Percentiles rank a stretch among this genome's conserved stretches.
phyloP scores from a whole-genome alignment of 1,140 invertebrate species.

The Temnothorax longispinosus region DNA sequence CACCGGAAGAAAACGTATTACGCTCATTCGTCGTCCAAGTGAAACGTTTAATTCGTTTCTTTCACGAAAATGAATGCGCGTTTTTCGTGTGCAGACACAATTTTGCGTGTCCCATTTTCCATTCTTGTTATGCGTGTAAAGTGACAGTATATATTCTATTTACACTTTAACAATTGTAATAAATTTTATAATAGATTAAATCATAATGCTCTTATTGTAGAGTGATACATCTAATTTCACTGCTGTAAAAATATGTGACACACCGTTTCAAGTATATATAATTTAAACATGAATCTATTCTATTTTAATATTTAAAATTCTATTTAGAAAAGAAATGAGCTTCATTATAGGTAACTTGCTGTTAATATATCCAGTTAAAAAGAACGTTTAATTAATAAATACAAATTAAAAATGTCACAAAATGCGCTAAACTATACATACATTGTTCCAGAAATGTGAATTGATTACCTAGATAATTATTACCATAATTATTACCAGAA shows the following conservation, averaged over 20 bases:
- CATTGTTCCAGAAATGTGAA: too few species aligned
- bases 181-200: not conserved
- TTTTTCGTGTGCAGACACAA: not conserved
- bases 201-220: not conserved
- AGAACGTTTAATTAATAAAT: not conserved
- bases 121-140: not conserved
- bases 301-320: not conserved
- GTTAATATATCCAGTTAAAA: not conserved
- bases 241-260: not conserved
- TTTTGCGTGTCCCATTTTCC: not conserved
- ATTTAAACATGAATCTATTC: not conserved
- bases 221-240: not conserved
- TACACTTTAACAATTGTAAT: not conserved
- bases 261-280: not conserved
- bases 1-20: slow-evolving; percentile 48
- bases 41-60: slow-evolving; percentile 42
- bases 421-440: not conserved
- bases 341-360: not conserved
- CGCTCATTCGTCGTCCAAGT: slow-evolving; percentile 24
- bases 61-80: slow-evolving; percentile 11
- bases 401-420: not conserved
- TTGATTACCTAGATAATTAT: too few species aligned
- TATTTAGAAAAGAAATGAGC: not conserved
- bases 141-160: slow-evolving; percentile 27
- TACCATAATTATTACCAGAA: not conserved